Evolutionary conservation across 2,797 vertebrate species (phyloP).

Genomic region (Hirundo rustica): DNA sequence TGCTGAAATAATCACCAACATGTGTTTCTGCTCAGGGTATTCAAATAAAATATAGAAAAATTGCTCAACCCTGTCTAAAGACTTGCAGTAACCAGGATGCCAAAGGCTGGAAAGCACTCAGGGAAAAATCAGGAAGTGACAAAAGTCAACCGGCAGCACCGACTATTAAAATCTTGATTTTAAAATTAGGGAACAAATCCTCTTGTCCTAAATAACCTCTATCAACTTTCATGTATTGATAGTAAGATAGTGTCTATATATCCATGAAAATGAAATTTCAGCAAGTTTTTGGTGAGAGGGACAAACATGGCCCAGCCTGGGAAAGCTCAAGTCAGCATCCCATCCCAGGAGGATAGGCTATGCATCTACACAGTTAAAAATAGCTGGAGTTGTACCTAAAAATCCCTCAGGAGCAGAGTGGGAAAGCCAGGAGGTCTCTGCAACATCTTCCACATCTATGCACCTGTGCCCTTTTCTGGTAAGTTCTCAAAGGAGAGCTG

Average conservation of each 20-base stretch:
- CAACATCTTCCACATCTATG: not conserved
- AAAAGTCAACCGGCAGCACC: not conserved
- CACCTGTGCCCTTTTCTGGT: not conserved
- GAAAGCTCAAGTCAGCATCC: not conserved
- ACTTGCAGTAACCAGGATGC: not conserved
- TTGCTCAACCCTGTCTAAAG: not conserved
- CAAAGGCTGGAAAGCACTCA: not conserved
- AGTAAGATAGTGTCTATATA: not conserved
- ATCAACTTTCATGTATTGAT: not conserved
- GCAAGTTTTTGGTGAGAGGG: not conserved
- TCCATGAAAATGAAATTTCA: not conserved
- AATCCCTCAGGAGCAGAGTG: not conserved
- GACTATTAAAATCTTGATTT: not conserved
- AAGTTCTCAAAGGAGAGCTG: not conserved
- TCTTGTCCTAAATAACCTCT: not conserved
- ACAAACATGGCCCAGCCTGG: not conserved
- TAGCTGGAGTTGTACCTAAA: not conserved
- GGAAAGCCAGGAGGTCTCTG: not conserved
- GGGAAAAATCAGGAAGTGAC: not conserved
- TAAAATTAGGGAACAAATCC: not conserved
- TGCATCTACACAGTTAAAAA: not conserved
- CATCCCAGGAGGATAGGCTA: not conserved
- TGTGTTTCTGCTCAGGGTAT: fast-evolving
- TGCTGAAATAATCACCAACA: not conserved
- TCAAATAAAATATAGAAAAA: not conserved